Conservation (phyloP, 2,888 invertebrate species). For the Coelopa pilipes region DNA sequence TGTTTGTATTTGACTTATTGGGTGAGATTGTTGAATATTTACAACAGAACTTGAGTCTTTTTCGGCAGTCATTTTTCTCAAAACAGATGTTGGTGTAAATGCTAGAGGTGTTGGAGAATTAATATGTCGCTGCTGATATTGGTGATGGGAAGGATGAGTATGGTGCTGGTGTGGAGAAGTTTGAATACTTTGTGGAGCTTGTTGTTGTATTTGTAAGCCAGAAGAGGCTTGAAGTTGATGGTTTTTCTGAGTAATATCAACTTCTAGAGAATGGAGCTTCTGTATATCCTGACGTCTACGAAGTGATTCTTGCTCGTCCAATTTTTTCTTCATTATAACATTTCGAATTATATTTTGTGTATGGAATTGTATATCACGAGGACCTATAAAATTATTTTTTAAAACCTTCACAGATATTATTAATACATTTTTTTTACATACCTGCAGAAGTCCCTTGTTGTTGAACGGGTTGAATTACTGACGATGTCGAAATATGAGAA, state of each 20-base stretch:
- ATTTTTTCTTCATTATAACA: slow-evolving; percentile 87
- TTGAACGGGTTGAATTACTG: not conserved
- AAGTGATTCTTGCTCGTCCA: slow-evolving; percentile 78
- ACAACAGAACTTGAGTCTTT: slow-evolving; percentile 70
- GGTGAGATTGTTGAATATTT: slow-evolving; percentile 41
- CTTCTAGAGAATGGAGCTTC: slow-evolving; percentile 45
- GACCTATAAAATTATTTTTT: slow-evolving; percentile 63
- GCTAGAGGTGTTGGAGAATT: slow-evolving; percentile 79
- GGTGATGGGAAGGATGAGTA: slow-evolving; percentile 32
- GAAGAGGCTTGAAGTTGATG: slow-evolving; percentile 36
- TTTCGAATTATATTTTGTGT: slow-evolving; percentile 89
- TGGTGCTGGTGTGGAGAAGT: slow-evolving; percentile 37
- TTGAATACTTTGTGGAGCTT: slow-evolving; percentile 34
- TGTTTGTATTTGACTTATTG: slow-evolving; percentile 16
- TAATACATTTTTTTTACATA: no score
- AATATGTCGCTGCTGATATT: slow-evolving; percentile 52
- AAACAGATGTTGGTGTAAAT: slow-evolving; percentile 93
- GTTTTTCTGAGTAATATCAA: slow-evolving; percentile 31
- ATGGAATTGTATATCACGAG: slow-evolving; percentile 85
- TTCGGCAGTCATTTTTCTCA: slow-evolving; percentile 94
- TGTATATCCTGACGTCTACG: slow-evolving; percentile 75
- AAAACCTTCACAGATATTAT: no score
- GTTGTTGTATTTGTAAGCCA: slow-evolving; percentile 37
- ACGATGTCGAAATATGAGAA: not conserved
- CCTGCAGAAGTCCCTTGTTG: slow-evolving; percentile 9